Base-by-base conservation (phyloP, 2,888 invertebrate species). In the Aromia moschata region DNA sequence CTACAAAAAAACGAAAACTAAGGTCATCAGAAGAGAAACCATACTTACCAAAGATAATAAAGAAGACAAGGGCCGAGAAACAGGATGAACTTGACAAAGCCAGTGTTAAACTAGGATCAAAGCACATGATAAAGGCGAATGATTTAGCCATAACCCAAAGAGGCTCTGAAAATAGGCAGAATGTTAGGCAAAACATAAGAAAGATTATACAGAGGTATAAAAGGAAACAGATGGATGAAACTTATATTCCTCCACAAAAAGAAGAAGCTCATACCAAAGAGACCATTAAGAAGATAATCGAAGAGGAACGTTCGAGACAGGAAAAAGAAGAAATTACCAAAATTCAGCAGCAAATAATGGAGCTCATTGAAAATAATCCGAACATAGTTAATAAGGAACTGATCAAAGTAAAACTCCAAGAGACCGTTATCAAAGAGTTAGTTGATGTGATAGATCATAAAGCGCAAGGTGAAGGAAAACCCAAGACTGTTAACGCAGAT, bases 381-480 rank as follows among this genome's bases (percentile, higher is more conserved):
- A 84, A 79, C 76, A 84, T 78, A 78, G 81, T 73, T 58, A 85
- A 63, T 77, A 84, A 77, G 75, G 80, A 76, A 75, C 80, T 68
- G 74, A 84, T 75, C 74, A 85, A 77, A 75, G 79, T 72, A 67
- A 83, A 71, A 79, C 79, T 77, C 71, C 80, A 62, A 52, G 73
- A 76, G 45, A 74, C 75, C 11, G 74, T 79, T 33, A 71, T 74
- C 2, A 71, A 72, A 37, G 78, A 78, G 63, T 65, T 77, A 2
- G 58, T 64, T 5, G 70, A 66, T 58, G 66, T 64, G 3, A 62
- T 72, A 9, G 70, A 67, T 46, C 57, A 54, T 40, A 70, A 68
- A 56, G 56, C 64, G 33, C 14, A 60, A 38, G 57, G 60, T 5
- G 59, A 53, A 30, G 33, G 20, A 9, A 53, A 33, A 20, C 20